Conservation (phyloP, 1,140 invertebrate species). For the Berghia stephanieae region DNA sequence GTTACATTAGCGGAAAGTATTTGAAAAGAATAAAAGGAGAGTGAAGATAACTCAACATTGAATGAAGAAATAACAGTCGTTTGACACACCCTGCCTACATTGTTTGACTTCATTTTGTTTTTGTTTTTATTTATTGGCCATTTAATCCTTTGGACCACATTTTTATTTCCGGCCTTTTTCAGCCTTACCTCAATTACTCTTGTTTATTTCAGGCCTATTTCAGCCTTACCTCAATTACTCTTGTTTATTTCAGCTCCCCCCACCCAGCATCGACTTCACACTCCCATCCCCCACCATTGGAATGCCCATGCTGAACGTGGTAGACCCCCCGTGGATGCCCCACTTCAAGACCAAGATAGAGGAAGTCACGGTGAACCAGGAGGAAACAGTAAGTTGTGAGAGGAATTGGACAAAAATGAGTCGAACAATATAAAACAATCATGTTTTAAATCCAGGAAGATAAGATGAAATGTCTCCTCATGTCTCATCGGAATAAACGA, state of each 20-base stretch:
- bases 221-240: not conserved
- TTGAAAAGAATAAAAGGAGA: too few relatives aligned
- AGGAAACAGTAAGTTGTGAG: constrained; percentile 82
- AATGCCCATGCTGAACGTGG: constrained; percentile 72
- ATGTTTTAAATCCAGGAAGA: not conserved
- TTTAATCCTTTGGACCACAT: not conserved
- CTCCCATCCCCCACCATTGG: constrained; percentile 98
- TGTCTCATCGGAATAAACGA: not conserved
- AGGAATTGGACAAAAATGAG: too few relatives aligned
- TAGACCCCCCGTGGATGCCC: constrained; percentile 99
- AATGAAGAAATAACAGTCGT: too few relatives aligned
- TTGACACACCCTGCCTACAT: too few relatives aligned
- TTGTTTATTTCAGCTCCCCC: constrained; percentile 79
- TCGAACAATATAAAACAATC: not conserved
- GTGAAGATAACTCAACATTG: too few relatives aligned
- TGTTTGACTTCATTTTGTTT: not conserved
- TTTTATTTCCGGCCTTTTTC: too few relatives aligned
- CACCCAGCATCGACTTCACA: constrained; percentile 98
- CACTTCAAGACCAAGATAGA: constrained; percentile 97
- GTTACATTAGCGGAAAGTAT: too few relatives aligned
- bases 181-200: not conserved
- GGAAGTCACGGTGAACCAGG: constrained; percentile 98
- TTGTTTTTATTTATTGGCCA: not conserved
- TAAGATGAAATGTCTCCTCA: not conserved
- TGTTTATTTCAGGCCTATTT: too few relatives aligned